phyloP scores from a whole-genome alignment of 2,888 invertebrate species.

The Acleris sparsana region DNA sequence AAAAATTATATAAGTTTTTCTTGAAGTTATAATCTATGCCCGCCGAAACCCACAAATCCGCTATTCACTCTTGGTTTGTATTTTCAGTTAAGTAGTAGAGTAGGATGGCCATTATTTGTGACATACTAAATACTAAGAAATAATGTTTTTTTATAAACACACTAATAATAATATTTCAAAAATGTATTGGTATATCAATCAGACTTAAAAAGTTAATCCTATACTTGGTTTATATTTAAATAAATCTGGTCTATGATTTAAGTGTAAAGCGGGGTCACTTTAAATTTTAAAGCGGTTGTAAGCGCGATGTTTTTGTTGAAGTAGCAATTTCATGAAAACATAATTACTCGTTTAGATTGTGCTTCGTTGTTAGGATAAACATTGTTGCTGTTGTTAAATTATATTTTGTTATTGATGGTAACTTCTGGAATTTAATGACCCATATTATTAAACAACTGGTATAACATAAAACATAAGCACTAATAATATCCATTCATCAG shows the following conservation, averaged over 20 bases:
- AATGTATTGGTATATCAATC: not conserved
- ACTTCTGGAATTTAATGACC: no score
- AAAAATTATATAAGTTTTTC: no score
- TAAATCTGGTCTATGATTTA: no score
- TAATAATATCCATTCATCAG: not conserved
- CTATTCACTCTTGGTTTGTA: slow-evolving; percentile 3
- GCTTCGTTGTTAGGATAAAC: not conserved
- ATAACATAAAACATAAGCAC: not conserved
- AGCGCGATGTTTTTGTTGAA: slow-evolving; percentile 2
- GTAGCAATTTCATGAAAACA: slow-evolving; percentile 12
- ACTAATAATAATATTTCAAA: no score
- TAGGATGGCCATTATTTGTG: slow-evolving; percentile 11
- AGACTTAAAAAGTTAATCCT: not conserved
- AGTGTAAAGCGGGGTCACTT: not conserved
- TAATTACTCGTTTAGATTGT: slow-evolving; percentile 13
- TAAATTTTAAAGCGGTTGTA: slow-evolving; percentile 6
- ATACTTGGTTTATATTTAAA: no score
- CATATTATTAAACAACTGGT: no score
- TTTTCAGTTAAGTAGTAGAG: not conserved
- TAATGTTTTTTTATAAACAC: no score
- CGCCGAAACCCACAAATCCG: not conserved
- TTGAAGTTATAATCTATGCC: not conserved
- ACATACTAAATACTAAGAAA: not conserved
- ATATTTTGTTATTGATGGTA: not conserved
- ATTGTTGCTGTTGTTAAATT: slow-evolving; percentile 1